Evolutionary conservation across 2,888 invertebrate species (phyloP), one percentile per base, ranked within the genome.

Genomic region (Stenodera caucasica): DNA sequence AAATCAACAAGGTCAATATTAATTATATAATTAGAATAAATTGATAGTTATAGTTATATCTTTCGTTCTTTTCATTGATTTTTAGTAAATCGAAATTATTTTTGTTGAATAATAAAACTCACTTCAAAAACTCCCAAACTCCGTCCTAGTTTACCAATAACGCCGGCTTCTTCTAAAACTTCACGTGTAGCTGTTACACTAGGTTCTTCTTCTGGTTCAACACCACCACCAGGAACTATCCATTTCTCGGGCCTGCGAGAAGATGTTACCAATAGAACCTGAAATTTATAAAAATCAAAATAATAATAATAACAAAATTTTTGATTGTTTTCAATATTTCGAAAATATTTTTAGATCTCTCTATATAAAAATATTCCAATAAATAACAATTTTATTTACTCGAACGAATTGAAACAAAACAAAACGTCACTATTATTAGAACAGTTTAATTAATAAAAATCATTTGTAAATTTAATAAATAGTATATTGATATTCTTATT

Each of bases 171-270:
- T 80, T 98, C 98, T 67, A 92, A 85, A 53, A 96, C 94, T 83
- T 98, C 98, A 58, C 98, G 86, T 73, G 91, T 88, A 23, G 98
- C 98, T 23, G 98, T 96, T 67, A 91, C 91, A 65, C 91, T 89
- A 32, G 95, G 90, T 77, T 90, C 89, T 74, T 94, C 93, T 75
- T 98, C 96, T 0, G 96, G 95, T 81, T 98, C 98, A 59, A 98
- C 91, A 37, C 98, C 98, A 45, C 98, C 98, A 59, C 98, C 98
- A 55, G 98, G 98, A 69, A 98, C 94, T 72, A 98, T 94, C 97
- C 97, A 97, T 78, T 91, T 88, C 79, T 94, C 94, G 2, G 92
- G 92, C 74, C 91, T 88, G 71, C 94, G 87, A 67, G 94, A 96
- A 66, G 95, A 95, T 69, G 95, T 93, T 80, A 97, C 96, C 79